A percentile compares a stretch with the other conserved stretches of the same genome.
Evolutionary conservation across 1,140 invertebrate genomes (phyloP).

Genomic region (Papilio polyxenes): DNA sequence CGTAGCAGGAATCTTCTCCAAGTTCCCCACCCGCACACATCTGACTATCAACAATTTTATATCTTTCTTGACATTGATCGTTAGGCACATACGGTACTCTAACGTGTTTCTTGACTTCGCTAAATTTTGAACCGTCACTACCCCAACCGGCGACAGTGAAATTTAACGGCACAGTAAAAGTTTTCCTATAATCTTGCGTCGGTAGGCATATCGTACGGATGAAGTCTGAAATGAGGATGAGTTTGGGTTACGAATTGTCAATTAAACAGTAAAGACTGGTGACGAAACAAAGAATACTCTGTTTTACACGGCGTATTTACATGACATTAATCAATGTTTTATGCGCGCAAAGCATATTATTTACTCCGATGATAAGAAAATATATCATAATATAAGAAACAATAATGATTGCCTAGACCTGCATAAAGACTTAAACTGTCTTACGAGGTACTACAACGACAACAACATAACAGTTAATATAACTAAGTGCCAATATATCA

Average conservation of each 20-base stretch:
- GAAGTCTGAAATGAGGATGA: constrained; percentile 39
- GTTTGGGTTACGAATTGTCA: not conserved
- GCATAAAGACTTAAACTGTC: too few species aligned
- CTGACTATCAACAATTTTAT: constrained; percentile 41
- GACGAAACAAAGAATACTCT: too few species aligned
- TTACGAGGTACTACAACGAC: too few species aligned
- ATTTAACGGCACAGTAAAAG: constrained; percentile 2
- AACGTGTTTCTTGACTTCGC: constrained; percentile 51
- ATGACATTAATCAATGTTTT: too few species aligned
- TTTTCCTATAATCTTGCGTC: constrained; percentile 5
- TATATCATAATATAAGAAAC: too few species aligned
- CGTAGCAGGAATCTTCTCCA: constrained; percentile 53
- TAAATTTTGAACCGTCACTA: constrained; percentile 33
- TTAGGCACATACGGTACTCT: constrained; percentile 45
- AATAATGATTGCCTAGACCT: too few species aligned
- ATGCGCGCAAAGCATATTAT: too few species aligned
- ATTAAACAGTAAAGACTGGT: too few species aligned
- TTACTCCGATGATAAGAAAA: too few species aligned
- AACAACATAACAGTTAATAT: too few species aligned
- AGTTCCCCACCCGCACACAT: constrained; percentile 55
- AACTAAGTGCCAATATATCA: too few species aligned
- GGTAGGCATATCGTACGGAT: constrained; percentile 41
- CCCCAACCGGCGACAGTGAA: constrained; percentile 43
- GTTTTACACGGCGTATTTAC: too few species aligned
- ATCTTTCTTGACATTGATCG: constrained; percentile 71